Conservation (phyloP, 2,888 invertebrate genomes). For the Gibbula magus region DNA sequence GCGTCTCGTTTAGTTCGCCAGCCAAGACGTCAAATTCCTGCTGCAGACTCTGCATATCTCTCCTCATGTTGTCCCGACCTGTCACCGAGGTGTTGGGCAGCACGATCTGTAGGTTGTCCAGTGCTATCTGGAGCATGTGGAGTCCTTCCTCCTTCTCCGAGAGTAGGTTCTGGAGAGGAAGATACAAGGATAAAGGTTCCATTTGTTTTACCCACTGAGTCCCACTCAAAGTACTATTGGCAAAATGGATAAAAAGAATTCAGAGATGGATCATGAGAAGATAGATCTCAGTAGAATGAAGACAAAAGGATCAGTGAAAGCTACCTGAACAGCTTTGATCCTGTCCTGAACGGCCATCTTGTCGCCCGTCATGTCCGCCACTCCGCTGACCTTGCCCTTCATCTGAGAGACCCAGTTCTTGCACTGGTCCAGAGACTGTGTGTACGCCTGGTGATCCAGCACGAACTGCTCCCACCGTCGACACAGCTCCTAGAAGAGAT, state of each 20-base stretch:
- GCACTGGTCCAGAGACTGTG: constrained; percentile 80
- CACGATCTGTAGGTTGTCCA: constrained; percentile 70
- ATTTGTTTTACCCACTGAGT: neutral
- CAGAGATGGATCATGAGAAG: neutral
- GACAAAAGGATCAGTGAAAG: no score
- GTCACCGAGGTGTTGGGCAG: constrained; percentile 91
- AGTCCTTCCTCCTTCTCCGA: constrained; percentile 68
- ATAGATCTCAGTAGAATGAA: no score
- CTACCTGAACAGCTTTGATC: constrained; percentile 82
- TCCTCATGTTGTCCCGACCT: constrained; percentile 90
- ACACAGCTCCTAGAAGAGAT: constrained; percentile 82
- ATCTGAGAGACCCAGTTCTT: constrained; percentile 62
- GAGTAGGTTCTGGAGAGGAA: constrained; percentile 60
- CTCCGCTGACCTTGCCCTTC: constrained; percentile 81
- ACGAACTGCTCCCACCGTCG: constrained; percentile 93
- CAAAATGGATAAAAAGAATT: neutral
- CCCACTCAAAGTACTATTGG: neutral
- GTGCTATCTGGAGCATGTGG: constrained; percentile 68
- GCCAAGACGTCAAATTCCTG: constrained; percentile 92
- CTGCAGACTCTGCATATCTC: constrained; percentile 86
- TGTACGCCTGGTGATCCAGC: constrained; percentile 65
- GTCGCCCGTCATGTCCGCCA: constrained; percentile 90
- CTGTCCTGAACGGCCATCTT: constrained; percentile 88
- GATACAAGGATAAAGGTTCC: neutral
- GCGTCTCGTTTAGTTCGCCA: constrained; percentile 83